Conservation (phyloP, 2,113 vertebrate species). For the Maccullochella peelii region DNA sequence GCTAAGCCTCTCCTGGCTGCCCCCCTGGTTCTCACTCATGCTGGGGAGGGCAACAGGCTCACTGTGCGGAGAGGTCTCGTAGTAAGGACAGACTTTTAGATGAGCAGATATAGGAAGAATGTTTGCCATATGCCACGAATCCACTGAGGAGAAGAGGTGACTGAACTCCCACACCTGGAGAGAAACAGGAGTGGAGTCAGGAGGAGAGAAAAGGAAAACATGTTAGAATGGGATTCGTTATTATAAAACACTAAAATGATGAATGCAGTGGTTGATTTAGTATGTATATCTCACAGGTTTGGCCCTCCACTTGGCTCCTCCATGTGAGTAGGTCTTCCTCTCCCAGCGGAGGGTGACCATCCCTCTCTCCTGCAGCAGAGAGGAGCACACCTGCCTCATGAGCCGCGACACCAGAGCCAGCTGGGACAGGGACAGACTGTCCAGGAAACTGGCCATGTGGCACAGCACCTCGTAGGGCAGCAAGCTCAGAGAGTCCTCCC, state of each 20-base stretch:
- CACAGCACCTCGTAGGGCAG: conserved; percentile 91
- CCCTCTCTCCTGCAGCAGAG: conserved; percentile 91
- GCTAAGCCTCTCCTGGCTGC: conserved; percentile 62
- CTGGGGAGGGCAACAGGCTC: conserved; percentile 85
- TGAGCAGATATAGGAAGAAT: conserved; percentile 88
- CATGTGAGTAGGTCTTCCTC: conserved; percentile 88
- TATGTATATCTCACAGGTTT: conserved; percentile 64
- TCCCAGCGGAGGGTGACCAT: conserved; percentile 95
- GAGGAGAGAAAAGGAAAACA: not conserved
- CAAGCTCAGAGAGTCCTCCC: conserved; percentile 84
- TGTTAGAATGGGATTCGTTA: conserved; percentile 81
- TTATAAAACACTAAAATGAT: not conserved
- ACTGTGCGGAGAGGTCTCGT: conserved; percentile 80
- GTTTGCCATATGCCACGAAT: conserved; percentile 85
- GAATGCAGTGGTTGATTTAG: not conserved
- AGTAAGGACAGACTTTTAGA: conserved; percentile 91
- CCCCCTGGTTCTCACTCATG: conserved; percentile 75
- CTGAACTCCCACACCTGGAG: conserved; percentile 92
- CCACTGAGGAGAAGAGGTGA: conserved; percentile 89
- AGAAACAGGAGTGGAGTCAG: conserved; percentile 29
- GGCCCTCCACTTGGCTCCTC: conserved; percentile 87
- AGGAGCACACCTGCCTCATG: conserved; percentile 93
- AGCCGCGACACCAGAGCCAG: conserved; percentile 92
- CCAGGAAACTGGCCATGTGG: conserved; percentile 92
- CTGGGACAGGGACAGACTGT: conserved; percentile 93